A percentile compares a stretch with the other conserved stretches of the same genome.
phyloP scores from a whole-genome alignment of 2,888 invertebrate genomes.

The Empis livida region DNA sequence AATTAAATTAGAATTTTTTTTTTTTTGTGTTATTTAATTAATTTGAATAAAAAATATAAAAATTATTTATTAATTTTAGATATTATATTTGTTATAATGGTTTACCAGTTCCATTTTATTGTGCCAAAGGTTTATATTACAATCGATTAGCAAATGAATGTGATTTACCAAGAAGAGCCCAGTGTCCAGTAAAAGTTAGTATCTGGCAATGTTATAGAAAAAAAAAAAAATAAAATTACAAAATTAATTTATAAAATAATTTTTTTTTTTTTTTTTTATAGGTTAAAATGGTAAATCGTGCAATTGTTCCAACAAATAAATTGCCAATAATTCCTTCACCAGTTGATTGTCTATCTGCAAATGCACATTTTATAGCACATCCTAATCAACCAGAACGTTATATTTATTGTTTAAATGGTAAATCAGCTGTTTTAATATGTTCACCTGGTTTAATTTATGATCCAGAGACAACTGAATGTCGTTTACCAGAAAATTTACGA shows the following conservation, averaged over 20 bases:
- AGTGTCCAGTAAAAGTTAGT: conserved; percentile 26
- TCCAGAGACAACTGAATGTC: conserved; percentile 19
- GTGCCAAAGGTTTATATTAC: conserved; percentile 22
- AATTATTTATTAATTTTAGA: conserved; percentile 4
- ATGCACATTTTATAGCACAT: conserved; percentile 23
- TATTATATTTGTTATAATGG: conserved; percentile 27
- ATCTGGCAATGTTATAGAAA: too few species aligned
- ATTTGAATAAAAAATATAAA: neutral
- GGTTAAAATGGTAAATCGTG: conserved; percentile 21
- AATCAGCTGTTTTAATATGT: conserved; percentile 26
- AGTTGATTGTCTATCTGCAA: conserved; percentile 23
- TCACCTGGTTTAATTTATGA: conserved; percentile 30
- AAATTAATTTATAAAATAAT: neutral
- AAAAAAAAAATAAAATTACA: too few species aligned
- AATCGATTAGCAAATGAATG: conserved; percentile 20
- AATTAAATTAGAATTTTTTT: too few species aligned
- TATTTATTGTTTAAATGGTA: conserved; percentile 26
- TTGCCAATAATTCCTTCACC: conserved; percentile 24
- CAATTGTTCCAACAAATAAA: conserved; percentile 21
- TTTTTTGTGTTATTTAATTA: neutral
- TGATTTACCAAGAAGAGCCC: conserved; percentile 21
- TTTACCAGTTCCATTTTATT: conserved; percentile 16
- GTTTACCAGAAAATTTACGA: conserved; percentile 18
- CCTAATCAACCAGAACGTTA: conserved; percentile 19
- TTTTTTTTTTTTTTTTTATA: conserved; percentile 7